Base-by-base conservation (phyloP, 1,140 invertebrate genomes). In the Drosophila nannoptera region DNA sequence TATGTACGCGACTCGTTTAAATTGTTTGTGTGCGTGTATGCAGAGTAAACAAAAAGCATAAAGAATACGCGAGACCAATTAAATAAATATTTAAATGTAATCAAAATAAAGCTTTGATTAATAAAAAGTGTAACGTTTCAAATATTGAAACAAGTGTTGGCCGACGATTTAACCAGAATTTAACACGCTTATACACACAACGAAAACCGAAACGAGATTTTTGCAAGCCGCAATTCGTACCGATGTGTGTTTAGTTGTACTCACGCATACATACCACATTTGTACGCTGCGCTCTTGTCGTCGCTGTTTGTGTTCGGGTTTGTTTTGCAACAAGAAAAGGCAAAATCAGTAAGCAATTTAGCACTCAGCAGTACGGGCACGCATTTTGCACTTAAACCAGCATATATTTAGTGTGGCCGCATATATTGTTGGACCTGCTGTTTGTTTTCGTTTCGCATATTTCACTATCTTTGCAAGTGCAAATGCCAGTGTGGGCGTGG, bases 101-200 rank as follows among this genome's bases (percentile, higher is more conserved):
- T 55, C 22, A 42, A 46, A 61, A 54, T 54, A 48, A 61, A 48
- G 48, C 45, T 69, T 59, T 66, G 58, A 35, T 54, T 45, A 62
- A 50, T 58, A 73, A 73, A 62, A 40, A 49, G 43, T 45, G 58
- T 59, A 40, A 50, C 50, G 40, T 36, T 66, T 54, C 22, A 56
- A 67, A 64, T 81, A 82, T 81, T 82, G 54, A 81, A 70, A 76
- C 69, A 84, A 83, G 76, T 78, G 73, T 67, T 55, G 60, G n/a
- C 49, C 53, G 59, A 60, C 63, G 67, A 75, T 61, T 78, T 77
- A 31, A 58, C 35, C 48, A 40, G 22, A 65, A 52, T 69, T 69
- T 56, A 54, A 40, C 71, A 52, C 35, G 60, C 46, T 40, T 45
- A 54, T 45, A 55, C 35, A 72, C 50, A 53, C 60, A 59, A 63